Evolutionary conservation across 2,113 vertebrate genomes (phyloP).

Genomic region (Pristiophorus japonicus): DNA sequence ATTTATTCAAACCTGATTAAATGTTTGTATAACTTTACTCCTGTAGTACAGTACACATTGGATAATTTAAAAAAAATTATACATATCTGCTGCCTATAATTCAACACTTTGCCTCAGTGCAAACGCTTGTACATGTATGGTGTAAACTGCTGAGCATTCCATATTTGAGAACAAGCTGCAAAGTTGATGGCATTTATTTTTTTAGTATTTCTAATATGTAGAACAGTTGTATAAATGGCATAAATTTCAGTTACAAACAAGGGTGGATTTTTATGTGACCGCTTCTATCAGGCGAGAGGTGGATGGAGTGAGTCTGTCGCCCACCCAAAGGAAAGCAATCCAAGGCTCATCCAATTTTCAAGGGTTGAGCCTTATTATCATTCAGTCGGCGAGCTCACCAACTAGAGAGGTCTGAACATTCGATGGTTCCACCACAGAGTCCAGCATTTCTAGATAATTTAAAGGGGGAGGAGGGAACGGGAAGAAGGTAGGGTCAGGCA

Average conservation of each 20-base stretch:
- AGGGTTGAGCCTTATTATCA: not conserved
- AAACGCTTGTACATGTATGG: not conserved
- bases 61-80: not conserved
- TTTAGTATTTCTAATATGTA: not conserved
- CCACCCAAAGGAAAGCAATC: not conserved
- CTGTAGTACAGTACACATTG: not conserved
- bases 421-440: not conserved
- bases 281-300: not conserved
- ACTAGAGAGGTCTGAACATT: not conserved
- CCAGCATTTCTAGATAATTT: not conserved
- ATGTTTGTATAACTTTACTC: not conserved
- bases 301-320: not conserved
- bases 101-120: not conserved
- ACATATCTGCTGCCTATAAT: not conserved
- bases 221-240: not conserved
- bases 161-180: not conserved
- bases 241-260: not conserved
- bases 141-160: not conserved
- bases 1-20: not conserved
- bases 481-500: not conserved
- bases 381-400: not conserved
- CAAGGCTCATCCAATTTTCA: not conserved
- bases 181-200: not conserved
- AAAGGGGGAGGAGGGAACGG: not conserved
- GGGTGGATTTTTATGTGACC: not conserved